Conservation (phyloP, 2,113 vertebrate species). For the Nesoenas mayeri region DNA sequence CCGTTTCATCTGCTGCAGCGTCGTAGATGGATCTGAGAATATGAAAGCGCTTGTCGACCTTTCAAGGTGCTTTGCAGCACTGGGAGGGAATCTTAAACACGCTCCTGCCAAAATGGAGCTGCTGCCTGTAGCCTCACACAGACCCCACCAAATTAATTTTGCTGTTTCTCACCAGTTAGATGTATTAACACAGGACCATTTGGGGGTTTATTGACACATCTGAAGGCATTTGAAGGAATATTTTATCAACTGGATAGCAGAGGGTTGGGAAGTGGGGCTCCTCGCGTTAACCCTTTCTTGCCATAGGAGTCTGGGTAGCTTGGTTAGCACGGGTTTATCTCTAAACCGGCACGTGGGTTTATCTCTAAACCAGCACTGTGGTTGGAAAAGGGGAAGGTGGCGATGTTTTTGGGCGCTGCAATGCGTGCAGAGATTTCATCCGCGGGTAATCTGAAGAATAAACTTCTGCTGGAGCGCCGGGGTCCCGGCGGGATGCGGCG, state of each 20-base stretch:
- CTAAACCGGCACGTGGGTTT: background rate
- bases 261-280: background rate
- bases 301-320: fast-evolving
- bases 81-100: conserved; percentile 49
- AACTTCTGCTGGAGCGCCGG: background rate
- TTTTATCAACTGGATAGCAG: background rate
- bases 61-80: conserved; percentile 55
- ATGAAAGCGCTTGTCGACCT: conserved; percentile 18
- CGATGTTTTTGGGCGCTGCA: background rate
- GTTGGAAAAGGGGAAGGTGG: background rate
- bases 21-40: background rate
- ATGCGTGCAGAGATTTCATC: fast-evolving
- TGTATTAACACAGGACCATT: background rate
- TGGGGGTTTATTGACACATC: background rate
- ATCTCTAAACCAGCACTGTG: fast-evolving
- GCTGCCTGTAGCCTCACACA: background rate
- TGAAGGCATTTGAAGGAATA: background rate
- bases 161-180: fast-evolving
- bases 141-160: background rate
- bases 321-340: background rate
- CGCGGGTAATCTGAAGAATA: background rate
- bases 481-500: background rate
- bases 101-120: conserved; percentile 26
- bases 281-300: background rate
- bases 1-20: conserved; percentile 18